Percentiles rank a stretch among this genome's conserved stretches.
Evolutionary conservation across 2,888 invertebrate genomes (phyloP).

Genomic region (Calameuta pallipes): DNA sequence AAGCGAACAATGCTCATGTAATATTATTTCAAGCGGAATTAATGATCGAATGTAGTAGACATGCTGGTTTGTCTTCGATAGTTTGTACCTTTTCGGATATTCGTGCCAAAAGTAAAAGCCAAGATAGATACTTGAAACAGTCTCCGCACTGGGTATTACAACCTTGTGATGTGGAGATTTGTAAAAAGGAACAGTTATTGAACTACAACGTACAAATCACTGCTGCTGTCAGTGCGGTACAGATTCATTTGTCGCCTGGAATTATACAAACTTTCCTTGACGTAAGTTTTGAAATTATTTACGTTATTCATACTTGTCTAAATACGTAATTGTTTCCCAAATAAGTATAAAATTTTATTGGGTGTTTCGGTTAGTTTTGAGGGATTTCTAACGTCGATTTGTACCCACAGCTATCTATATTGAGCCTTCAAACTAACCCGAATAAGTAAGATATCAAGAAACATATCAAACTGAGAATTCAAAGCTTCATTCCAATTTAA

Average conservation of each 20-base stretch:
- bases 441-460: too few relatives aligned
- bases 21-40: conserved; percentile 78
- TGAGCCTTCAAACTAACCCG: too few relatives aligned
- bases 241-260: conserved; percentile 78
- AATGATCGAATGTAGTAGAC: conserved; percentile 77
- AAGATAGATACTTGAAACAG: conserved; percentile 68
- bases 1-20: conserved; percentile 73
- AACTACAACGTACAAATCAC: conserved; percentile 77
- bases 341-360: too few relatives aligned
- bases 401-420: too few relatives aligned
- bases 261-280: conserved; percentile 78
- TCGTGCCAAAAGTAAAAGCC: conserved; percentile 74
- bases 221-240: conserved; percentile 75
- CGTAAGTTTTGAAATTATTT: conserved; percentile 46
- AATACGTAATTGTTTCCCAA: too few relatives aligned
- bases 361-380: too few relatives aligned
- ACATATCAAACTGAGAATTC: too few relatives aligned
- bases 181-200: conserved; percentile 71
- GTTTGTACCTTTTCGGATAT: conserved; percentile 73
- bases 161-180: conserved; percentile 79
- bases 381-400: too few relatives aligned
- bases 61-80: conserved; percentile 74
- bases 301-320: too few relatives aligned
- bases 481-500: too few relatives aligned
- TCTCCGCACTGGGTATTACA: conserved; percentile 71